These are phyloP conservation scores for Brachyptera putata DNA, from an alignment of 2,888 invertebrate genomes.

Conservation along the genomic window DNA sequence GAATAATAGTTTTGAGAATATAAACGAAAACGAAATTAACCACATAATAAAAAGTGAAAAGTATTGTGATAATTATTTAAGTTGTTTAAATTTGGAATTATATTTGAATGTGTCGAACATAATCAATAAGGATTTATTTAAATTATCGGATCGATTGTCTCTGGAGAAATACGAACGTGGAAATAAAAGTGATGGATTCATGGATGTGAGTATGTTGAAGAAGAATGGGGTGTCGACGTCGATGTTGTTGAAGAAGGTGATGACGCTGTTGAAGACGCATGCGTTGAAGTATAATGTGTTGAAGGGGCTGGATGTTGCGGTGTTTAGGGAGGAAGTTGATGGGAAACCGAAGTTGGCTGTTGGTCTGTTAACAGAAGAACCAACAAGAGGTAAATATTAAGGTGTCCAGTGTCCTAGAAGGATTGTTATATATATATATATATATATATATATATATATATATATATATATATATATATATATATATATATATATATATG, in stretches of 20 bases:
- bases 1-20: too few species aligned
- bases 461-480: too few species aligned
- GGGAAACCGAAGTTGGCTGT: constrained; percentile 18
- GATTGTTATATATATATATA: too few species aligned
- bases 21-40: too few species aligned
- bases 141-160: constrained; percentile 17
- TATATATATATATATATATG: too few species aligned
- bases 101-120: constrained; percentile 21
- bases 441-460: too few species aligned
- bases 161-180: constrained; percentile 8
- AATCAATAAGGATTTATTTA: constrained; percentile 5
- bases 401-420: too few species aligned
- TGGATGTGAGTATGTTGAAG: neutral
- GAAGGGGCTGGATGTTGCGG: constrained; percentile 17
- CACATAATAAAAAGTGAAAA: too few species aligned
- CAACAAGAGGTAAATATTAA: neutral
- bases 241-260: constrained; percentile 23
- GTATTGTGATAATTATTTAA: constrained; percentile 8
- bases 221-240: constrained; percentile 3
- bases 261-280: constrained; percentile 24
- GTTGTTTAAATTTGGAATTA: constrained; percentile 8
- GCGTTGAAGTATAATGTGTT: constrained; percentile 14
- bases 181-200: neutral
- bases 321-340: constrained; percentile 13
- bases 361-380: constrained; percentile 42